phyloP scores from a whole-genome alignment of 2,113 vertebrate species.

The Colistium nudipinnis region DNA sequence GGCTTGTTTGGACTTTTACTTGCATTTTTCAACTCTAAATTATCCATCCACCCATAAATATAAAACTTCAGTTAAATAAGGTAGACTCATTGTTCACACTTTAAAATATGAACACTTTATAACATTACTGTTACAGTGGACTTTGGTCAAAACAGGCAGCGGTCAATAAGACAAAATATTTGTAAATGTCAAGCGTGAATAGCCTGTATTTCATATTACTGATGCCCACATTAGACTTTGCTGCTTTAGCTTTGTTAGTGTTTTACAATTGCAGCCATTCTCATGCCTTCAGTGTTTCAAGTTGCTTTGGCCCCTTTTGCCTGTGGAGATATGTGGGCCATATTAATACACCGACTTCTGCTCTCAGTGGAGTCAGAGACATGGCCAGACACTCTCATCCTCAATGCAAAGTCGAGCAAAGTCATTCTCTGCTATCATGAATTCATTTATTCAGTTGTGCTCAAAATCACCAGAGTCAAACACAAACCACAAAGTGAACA shows the following conservation, averaged over 20 bases:
- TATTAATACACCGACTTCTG: constrained; percentile 5
- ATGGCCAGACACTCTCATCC: constrained; percentile 3
- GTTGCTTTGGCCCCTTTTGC: constrained; percentile 46
- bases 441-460: not conserved
- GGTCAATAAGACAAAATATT: not conserved
- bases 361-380: constrained; percentile 22
- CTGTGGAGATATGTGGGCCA: constrained; percentile 38
- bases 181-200: too few species aligned
- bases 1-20: not conserved
- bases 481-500: not conserved
- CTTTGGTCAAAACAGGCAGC: not conserved
- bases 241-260: constrained; percentile 26
- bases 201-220: not conserved
- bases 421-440: not conserved
- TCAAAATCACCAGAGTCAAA: constrained; percentile 19
- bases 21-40: not conserved
- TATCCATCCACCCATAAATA: not conserved
- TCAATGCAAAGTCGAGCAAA: constrained; percentile 16
- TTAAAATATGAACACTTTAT: not conserved
- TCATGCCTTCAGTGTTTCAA: constrained; percentile 24
- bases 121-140: not conserved
- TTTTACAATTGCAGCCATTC: constrained; percentile 49
- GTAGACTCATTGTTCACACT: not conserved
- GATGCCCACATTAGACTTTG: constrained; percentile 59
- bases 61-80: not conserved